Evolutionary conservation across 2,113 vertebrate species (phyloP).

Genomic region (Oryzias curvinotus): DNA sequence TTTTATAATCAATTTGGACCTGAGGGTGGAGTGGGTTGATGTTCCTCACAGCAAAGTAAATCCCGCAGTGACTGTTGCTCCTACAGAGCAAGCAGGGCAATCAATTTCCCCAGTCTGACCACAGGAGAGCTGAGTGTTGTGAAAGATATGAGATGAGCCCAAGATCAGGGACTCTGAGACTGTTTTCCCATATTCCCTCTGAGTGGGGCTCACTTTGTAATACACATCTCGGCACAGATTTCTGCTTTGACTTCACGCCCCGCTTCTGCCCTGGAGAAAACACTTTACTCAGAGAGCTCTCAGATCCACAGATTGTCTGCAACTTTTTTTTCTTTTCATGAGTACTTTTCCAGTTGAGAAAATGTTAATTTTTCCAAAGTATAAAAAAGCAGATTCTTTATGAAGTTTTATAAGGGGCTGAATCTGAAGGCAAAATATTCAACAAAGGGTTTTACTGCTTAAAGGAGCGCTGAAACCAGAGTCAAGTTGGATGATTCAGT

Average conservation of each 20-base stretch:
- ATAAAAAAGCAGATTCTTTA: not conserved
- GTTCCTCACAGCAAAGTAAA: conserved; percentile 66
- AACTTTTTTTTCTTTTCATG: not conserved
- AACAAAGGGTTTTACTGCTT: not conserved
- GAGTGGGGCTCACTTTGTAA: conserved; percentile 4
- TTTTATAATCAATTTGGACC: conserved; percentile 76
- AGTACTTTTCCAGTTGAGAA: not conserved
- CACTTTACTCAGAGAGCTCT: not conserved
- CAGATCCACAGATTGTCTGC: conserved; percentile 6
- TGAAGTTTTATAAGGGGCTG: not conserved
- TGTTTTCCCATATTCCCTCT: conserved; percentile 18
- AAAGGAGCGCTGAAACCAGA: not conserved
- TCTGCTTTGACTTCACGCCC: conserved; percentile 13
- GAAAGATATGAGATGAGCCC: conserved; percentile 44
- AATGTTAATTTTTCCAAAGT: not conserved
- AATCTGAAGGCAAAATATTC: not conserved
- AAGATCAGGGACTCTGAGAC: conserved; percentile 25
- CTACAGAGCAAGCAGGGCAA: conserved; percentile 63
- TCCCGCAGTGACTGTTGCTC: conserved; percentile 74
- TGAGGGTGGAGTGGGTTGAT: conserved; percentile 58
- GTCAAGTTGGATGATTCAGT: not conserved
- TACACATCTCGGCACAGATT: conserved; percentile 1
- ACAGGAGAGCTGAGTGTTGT: conserved; percentile 32
- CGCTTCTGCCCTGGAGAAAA: not conserved
- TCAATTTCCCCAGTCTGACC: conserved; percentile 61